Conservation (phyloP, 2,797 vertebrate genomes). For the Columba guinea region DNA sequence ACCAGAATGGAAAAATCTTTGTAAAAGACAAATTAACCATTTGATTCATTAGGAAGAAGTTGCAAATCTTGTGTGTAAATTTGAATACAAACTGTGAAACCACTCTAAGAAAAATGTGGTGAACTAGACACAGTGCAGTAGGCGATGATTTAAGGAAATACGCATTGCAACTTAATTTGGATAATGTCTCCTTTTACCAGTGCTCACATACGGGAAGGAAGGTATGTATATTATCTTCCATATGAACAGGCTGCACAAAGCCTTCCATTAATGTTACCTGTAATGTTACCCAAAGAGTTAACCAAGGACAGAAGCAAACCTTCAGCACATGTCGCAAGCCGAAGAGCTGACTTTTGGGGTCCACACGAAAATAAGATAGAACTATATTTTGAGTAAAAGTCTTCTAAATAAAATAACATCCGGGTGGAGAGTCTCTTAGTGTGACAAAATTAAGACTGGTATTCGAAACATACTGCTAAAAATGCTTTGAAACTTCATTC, state of each 20-base stretch:
- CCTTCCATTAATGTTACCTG: neutral
- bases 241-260: neutral
- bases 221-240: neutral
- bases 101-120: neutral
- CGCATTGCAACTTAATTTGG: neutral
- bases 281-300: neutral
- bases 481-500: conserved; percentile 10
- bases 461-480: neutral
- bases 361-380: neutral
- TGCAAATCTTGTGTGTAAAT: neutral
- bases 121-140: neutral
- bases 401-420: neutral
- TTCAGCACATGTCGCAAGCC: neutral
- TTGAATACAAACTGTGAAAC: conserved; percentile 2
- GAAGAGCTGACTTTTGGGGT: neutral
- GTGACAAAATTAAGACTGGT: neutral
- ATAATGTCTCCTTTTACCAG: neutral
- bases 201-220: neutral
- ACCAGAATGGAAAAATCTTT: conserved; percentile 49
- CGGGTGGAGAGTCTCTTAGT: neutral
- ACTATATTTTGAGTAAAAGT: neutral
- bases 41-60: conserved; percentile 31
- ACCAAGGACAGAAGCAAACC: neutral
- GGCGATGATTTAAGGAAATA: neutral
- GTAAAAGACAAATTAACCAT: conserved; percentile 58